Conservation (phyloP, 2,797 vertebrate species). For the Antrozous pallidus region DNA sequence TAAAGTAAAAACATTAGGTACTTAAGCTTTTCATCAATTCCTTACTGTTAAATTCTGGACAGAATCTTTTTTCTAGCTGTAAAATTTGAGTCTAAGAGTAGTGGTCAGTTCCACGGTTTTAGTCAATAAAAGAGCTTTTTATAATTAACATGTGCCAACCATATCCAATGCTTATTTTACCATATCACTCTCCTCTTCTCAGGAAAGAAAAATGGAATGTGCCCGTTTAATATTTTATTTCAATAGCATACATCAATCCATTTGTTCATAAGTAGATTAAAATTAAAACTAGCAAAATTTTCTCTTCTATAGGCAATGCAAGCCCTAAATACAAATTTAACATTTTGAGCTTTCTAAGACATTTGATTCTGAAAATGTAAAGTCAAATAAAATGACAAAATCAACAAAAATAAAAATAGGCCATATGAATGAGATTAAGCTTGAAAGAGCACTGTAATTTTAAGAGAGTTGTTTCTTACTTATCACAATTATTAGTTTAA, state of each 20-base stretch:
- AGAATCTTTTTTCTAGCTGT: neutral
- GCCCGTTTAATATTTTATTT: neutral
- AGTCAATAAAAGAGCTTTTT: neutral
- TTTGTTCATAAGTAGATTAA: neutral
- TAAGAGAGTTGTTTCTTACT: conserved; percentile 50
- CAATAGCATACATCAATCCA: neutral
- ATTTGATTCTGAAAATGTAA: neutral
- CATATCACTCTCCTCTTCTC: neutral
- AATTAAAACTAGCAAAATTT: neutral
- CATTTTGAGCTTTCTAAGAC: neutral
- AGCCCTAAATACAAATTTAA: neutral
- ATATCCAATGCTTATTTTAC: neutral
- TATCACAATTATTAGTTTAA: neutral
- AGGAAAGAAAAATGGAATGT: neutral
- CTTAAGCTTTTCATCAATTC: neutral
- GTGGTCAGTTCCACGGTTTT: neutral
- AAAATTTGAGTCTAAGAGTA: neutral
- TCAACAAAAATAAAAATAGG: neutral
- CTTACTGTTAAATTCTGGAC: neutral
- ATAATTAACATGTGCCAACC: neutral
- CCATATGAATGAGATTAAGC: neutral
- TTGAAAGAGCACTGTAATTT: conserved; percentile 39
- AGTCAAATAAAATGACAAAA: neutral
- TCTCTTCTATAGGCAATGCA: neutral
- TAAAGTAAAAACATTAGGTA: neutral